These are phyloP conservation scores for Canis aureus DNA, from an alignment of 2,113 vertebrate species.

Conservation along the genomic window DNA sequence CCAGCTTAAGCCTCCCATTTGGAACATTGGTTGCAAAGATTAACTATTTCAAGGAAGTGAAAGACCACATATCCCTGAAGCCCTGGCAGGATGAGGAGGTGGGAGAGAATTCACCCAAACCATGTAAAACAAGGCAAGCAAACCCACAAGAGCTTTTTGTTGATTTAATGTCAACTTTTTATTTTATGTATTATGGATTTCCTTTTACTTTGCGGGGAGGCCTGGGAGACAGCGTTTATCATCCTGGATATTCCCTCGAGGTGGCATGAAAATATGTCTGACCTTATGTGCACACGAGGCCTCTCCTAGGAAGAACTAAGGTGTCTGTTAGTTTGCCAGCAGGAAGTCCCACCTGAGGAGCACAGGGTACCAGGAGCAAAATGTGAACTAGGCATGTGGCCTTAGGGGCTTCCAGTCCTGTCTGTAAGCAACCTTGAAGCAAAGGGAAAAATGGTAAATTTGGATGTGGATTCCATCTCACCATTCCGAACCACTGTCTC, in stretches of 20 bases:
- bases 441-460: not conserved
- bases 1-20: constrained; percentile 85
- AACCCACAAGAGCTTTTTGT: not conserved
- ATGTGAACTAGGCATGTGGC: not conserved
- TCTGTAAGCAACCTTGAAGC: not conserved
- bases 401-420: not conserved
- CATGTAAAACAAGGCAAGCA: not conserved
- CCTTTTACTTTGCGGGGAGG: not conserved
- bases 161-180: not conserved
- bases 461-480: not conserved
- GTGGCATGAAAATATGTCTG: not conserved
- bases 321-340: not conserved
- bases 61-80: constrained; percentile 78
- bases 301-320: not conserved
- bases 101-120: not conserved
- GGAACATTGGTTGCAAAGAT: constrained; percentile 84
- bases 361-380: not conserved
- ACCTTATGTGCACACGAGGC: not conserved
- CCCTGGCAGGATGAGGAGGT: constrained; percentile 39
- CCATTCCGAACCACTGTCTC: not conserved
- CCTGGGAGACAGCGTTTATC: not conserved
- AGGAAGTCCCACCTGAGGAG: not conserved
- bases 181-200: not conserved
- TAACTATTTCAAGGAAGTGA: constrained; percentile 86
- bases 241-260: not conserved